Conservation (phyloP, 2,113 vertebrate species). For the Megaceryle torquata region DNA sequence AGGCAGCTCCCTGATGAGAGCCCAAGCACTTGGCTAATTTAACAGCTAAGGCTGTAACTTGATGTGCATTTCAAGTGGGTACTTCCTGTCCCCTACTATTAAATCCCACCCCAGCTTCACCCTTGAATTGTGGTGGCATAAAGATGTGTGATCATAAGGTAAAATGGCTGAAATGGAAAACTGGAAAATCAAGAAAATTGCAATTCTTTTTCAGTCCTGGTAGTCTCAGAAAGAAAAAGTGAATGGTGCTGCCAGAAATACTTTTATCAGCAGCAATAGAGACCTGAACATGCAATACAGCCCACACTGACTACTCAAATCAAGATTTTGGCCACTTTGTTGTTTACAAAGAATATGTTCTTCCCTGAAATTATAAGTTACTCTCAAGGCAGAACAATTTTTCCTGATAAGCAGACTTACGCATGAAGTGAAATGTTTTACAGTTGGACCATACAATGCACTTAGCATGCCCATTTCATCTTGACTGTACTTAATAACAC, state of each 20-base stretch:
- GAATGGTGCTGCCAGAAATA: background rate
- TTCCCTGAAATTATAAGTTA: background rate
- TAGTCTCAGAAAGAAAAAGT: background rate
- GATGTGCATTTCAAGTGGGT: background rate
- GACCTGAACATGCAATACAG: background rate
- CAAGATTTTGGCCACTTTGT: background rate
- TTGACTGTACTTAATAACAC: background rate
- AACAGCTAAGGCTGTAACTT: background rate
- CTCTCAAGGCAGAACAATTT: background rate
- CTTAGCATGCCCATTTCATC: background rate
- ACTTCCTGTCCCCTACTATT: background rate
- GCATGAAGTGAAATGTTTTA: background rate
- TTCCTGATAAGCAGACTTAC: background rate
- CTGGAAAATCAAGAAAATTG: background rate
- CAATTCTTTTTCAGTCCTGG: background rate
- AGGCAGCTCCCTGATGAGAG: background rate
- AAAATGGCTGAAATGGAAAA: background rate
- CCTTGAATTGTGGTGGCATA: background rate
- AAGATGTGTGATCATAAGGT: background rate
- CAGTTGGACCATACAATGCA: background rate
- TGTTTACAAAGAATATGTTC: background rate
- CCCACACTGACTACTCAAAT: background rate
- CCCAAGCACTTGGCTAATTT: background rate
- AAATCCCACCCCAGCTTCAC: background rate
- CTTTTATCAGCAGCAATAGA: background rate